Evolutionary conservation across 2,113 vertebrate genomes (phyloP).

Genomic region (Eonycteris spelaea): DNA sequence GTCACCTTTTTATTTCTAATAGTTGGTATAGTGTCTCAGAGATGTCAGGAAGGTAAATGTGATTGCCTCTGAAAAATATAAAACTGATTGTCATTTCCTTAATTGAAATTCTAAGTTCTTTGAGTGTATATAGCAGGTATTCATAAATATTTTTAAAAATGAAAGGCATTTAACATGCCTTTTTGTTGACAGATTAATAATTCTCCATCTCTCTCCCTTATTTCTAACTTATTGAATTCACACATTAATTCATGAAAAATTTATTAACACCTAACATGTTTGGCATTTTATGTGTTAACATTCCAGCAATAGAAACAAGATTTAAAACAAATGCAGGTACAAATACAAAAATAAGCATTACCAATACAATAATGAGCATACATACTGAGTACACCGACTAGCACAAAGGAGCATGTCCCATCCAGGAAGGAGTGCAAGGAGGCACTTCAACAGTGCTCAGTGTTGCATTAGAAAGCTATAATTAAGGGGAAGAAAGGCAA

Average conservation of each 20-base stretch:
- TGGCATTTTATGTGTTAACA: neutral
- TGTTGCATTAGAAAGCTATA: neutral
- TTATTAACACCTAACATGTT: neutral
- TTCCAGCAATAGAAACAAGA: neutral
- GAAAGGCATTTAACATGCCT: neutral
- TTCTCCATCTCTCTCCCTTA: neutral
- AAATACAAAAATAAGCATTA: neutral
- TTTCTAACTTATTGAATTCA: neutral
- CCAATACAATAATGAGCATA: neutral
- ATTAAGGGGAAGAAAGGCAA: neutral
- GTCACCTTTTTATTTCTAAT: neutral
- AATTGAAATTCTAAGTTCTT: neutral
- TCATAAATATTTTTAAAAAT: neutral
- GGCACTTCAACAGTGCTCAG: neutral
- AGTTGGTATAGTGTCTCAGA: neutral
- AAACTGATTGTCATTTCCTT: neutral
- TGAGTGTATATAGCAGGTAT: neutral
- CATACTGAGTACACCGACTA: neutral
- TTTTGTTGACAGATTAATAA: neutral
- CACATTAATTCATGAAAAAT: neutral
- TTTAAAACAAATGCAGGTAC: neutral
- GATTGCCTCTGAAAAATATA: neutral
- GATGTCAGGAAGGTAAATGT: neutral
- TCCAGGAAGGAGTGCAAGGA: fast-evolving
- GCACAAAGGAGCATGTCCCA: neutral